Base-by-base conservation (phyloP, 2,888 invertebrate genomes). In the Altica lythri region DNA sequence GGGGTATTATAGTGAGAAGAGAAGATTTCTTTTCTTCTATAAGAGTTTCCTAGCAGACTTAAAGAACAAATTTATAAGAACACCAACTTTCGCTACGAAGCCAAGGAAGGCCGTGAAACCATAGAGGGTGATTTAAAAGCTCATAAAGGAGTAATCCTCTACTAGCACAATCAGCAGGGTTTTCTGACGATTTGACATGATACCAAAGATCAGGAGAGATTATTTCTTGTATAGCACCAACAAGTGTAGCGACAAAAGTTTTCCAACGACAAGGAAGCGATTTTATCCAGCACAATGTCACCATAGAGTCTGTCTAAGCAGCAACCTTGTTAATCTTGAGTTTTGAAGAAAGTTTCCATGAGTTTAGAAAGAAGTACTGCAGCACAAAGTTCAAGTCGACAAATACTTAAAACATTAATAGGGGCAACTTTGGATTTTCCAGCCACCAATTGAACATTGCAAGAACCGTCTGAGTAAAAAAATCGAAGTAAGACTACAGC, bases 121-220 rank as follows among this genome's bases (percentile, higher is more conserved):
- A 40, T 4, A n/a, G 4, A 10, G 13, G 6, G 10, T 40, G 40
- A 8, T 1, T 5, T 4, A 19, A 12, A 12, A 43, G 9, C 10
- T 29, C 32, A 17, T 32, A 10, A 12, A 19, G 45, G 5, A 34
- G 12, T 10, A 12, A 5, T 8, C 40, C 47, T 47, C 47, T 8
- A 8, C 30, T 40, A 6, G 12, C 46, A 3, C 37, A 9, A 27
- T 47, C 57, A 10, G 54, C 54, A 3, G 57, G 55, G 40, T 56
- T 57, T 8, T 44, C 2, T n/a, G 6, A 17, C 9, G 57, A 49
- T 4, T n/a, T 6, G 19, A 55, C 49, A 42, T 57, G 19, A 42
- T 14, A 12, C 57, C 55, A 57, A n/a, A n/a, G 16, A 2, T n/a
- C 5, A 1, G 42, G 34, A 6, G 30, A 13, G 2, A 55, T 9